These are phyloP conservation scores for Salmo trutta DNA, from an alignment of 2,797 vertebrate species.

Conservation along the genomic window DNA sequence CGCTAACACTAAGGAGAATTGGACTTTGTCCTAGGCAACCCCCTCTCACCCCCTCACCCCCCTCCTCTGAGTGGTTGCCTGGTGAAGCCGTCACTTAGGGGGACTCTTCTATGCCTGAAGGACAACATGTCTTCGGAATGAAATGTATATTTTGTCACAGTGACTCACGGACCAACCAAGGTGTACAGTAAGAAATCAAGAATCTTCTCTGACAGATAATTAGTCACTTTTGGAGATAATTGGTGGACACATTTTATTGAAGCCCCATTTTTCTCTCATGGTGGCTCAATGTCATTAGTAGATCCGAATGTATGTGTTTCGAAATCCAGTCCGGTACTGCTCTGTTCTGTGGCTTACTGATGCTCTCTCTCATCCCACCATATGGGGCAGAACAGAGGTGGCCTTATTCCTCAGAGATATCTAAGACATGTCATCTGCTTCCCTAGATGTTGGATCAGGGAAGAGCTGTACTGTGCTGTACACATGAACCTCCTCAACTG, in stretches of 20 bases:
- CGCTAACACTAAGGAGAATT: slow-evolving; percentile 93
- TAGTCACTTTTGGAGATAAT: neutral
- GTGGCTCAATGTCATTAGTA: neutral
- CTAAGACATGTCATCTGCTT: neutral
- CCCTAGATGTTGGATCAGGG: neutral
- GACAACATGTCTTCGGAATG: neutral
- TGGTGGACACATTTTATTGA: neutral
- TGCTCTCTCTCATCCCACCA: neutral
- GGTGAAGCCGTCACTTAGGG: neutral
- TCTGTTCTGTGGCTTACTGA: neutral
- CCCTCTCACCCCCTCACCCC: slow-evolving; percentile 27
- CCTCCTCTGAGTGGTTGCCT: neutral
- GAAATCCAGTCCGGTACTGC: neutral
- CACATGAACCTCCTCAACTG: neutral
- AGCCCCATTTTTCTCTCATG: neutral
- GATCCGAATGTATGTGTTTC: neutral
- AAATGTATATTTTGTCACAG: neutral
- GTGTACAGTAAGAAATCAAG: neutral
- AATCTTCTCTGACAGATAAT: neutral
- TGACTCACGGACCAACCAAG: neutral
- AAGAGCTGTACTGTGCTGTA: neutral
- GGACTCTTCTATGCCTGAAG: neutral
- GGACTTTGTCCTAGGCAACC: slow-evolving; percentile 73
- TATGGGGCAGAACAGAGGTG: neutral
- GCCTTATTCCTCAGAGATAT: neutral